Evolutionary conservation across 1,140 invertebrate species (phyloP).

Genomic region (Condylostylus longicornis): DNA sequence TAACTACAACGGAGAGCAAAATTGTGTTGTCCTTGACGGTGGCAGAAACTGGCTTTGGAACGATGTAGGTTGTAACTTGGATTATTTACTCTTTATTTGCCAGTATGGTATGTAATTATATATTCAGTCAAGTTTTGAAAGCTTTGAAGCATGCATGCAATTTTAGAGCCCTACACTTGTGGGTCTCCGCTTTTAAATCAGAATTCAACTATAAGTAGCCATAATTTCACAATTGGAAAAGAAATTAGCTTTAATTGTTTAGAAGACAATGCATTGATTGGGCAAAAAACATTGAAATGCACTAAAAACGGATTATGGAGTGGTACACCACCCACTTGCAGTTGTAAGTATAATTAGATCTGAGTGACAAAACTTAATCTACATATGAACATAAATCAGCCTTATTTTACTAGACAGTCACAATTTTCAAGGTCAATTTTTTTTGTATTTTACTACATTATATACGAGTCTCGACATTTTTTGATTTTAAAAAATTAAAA

Average conservation of each 20-base stretch:
- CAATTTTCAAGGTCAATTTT: too few species aligned
- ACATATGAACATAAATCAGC: conserved; percentile 1
- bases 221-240: conserved; percentile 51
- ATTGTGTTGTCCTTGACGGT: conserved; percentile 81
- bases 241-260: conserved; percentile 65
- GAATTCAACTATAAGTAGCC: conserved; percentile 66
- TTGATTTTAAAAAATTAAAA: too few species aligned
- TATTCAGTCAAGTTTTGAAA: background rate
- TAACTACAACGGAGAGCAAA: conserved; percentile 89
- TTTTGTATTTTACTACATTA: too few species aligned
- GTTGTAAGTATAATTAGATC: conserved; percentile 48
- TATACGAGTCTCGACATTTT: too few species aligned
- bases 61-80: conserved; percentile 83
- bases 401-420: background rate
- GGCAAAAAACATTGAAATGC: conserved; percentile 52
- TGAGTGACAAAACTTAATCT: background rate
- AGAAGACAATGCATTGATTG: conserved; percentile 66
- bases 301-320: conserved; percentile 63
- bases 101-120: conserved; percentile 57
- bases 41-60: conserved; percentile 84
- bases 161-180: conserved; percentile 63
- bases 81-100: conserved; percentile 85
- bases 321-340: conserved; percentile 59
- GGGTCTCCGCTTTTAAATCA: conserved; percentile 71
- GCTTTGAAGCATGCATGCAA: too few species aligned